A percentile compares a stretch with the other conserved stretches of the same genome.
Conservation (phyloP, 2,888 invertebrate species). For the Dinocampus coccinellae region DNA sequence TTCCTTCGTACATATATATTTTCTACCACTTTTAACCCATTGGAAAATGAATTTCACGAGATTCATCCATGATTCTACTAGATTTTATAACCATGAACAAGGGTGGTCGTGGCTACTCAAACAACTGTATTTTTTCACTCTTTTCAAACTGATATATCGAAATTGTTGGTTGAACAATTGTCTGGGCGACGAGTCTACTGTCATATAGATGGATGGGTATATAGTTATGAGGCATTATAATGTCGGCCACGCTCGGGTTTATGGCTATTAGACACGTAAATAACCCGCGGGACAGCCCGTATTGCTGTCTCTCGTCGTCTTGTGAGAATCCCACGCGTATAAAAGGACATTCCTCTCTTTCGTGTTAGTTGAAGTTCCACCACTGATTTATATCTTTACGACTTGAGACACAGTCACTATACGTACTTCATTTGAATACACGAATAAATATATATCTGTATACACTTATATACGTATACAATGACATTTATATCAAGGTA, state of each 20-base stretch:
- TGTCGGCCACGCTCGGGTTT: constrained; percentile 42
- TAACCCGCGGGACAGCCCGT: constrained; percentile 43
- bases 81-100: constrained; percentile 11
- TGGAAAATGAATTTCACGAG: not conserved
- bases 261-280: constrained; percentile 49
- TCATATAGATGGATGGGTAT: constrained; percentile 1
- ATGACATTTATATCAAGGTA: constrained; percentile 3
- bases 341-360: constrained; percentile 43
- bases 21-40: not conserved
- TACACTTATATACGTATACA: not conserved
- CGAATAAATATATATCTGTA: not conserved
- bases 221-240: constrained; percentile 28
- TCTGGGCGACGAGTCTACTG: constrained; percentile 27
- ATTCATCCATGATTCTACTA: not conserved
- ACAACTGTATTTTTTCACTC: constrained; percentile 8
- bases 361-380: constrained; percentile 45
- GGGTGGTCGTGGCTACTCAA: constrained; percentile 19
- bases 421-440: not conserved
- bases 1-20: not conserved
- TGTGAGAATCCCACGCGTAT: constrained; percentile 45
- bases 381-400: constrained; percentile 43
- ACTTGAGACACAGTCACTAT: not conserved
- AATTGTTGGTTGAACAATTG: constrained; percentile 43
- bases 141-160: constrained; percentile 20
- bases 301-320: constrained; percentile 43